A percentile compares a stretch with the other conserved stretches of the same genome.
Evolutionary conservation across 2,888 invertebrate species (phyloP).

Genomic region (Conops quadrifasciatus): DNA sequence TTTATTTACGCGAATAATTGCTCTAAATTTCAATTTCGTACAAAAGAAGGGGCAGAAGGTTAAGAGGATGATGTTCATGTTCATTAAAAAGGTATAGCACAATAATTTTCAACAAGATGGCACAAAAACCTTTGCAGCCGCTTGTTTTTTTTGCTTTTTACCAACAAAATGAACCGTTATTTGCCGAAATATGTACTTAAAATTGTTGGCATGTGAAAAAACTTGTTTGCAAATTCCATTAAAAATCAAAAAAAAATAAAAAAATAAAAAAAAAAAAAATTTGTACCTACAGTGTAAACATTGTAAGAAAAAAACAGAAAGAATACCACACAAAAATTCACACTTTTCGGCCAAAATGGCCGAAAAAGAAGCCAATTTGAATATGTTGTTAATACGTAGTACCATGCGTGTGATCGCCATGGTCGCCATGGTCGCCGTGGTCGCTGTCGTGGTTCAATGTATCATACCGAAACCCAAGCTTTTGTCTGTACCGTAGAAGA

Average conservation of each 20-base stretch:
- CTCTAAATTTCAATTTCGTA: too few species aligned
- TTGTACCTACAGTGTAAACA: background rate
- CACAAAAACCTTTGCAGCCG: background rate
- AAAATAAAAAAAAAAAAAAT: background rate
- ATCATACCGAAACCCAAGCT: background rate
- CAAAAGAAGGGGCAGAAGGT: too few species aligned
- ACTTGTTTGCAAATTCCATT: background rate
- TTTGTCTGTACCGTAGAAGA: background rate
- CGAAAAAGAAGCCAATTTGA: conserved; percentile 7
- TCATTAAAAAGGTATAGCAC: background rate
- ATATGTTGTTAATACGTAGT: background rate
- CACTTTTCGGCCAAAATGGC: conserved; percentile 41
- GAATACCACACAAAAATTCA: conserved; percentile 6
- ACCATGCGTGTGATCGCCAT: background rate
- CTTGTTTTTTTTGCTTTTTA: background rate
- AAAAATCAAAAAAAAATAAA: background rate
- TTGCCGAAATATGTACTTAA: too few species aligned
- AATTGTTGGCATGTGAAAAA: too few species aligned
- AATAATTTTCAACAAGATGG: background rate
- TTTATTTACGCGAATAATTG: too few species aligned
- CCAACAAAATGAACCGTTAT: too few species aligned
- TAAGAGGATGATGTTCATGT: too few species aligned
- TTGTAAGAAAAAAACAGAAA: background rate
- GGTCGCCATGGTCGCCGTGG: too few species aligned
- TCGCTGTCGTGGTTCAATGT: background rate